Evolutionary conservation across 1,140 invertebrate genomes (phyloP), one percentile per base, ranked within the genome.

Genomic region (Eumeta japonica): DNA sequence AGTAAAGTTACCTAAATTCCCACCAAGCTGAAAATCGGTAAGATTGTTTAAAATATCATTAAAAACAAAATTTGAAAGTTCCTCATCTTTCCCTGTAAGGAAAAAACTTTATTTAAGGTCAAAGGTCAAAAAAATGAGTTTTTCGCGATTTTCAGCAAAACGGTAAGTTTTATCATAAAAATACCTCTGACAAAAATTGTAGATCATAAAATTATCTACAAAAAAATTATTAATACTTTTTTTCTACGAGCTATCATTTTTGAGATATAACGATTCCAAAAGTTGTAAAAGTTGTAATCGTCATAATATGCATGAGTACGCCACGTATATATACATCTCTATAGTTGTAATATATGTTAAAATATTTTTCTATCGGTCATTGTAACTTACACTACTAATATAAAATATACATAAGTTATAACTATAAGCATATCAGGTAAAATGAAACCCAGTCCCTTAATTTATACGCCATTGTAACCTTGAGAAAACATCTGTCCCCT

Each of bases 401-500:
- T 24, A 24, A 24, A 24, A 45, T 45, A 46, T 46, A 46, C 44
- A 46, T 42, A 38, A 41, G 35, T 30, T 45, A 14, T 39, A 46
- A 46, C 17, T 46, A 42, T 24, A 39, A 43, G 41, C 43, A 48
- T 43, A 41, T 43, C 34, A 41, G 41, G 35, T 44, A 40, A 44
- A 48, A 48, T 27, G 35, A 48, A 48, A 46, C 41, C 40, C 34
- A 46, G 45, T 43, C 33, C 45, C 40, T 42, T 32, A 38, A 39
- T 47, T 16, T 48, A 28, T 48, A 44, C 19, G 41, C 35, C 38
- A 37, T 29, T 48, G 41, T 43, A 43, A 37, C 45, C 30, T 43
- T 20, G 37, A 37, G 40, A n/a, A n/a, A n/a, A 43, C 45, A 43
- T 39, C 40, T 47, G 38, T 48, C 38, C 41, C 29, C 27, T 44